phyloP scores from a whole-genome alignment of 2,888 invertebrate genomes.

The Resseliella maxima region DNA sequence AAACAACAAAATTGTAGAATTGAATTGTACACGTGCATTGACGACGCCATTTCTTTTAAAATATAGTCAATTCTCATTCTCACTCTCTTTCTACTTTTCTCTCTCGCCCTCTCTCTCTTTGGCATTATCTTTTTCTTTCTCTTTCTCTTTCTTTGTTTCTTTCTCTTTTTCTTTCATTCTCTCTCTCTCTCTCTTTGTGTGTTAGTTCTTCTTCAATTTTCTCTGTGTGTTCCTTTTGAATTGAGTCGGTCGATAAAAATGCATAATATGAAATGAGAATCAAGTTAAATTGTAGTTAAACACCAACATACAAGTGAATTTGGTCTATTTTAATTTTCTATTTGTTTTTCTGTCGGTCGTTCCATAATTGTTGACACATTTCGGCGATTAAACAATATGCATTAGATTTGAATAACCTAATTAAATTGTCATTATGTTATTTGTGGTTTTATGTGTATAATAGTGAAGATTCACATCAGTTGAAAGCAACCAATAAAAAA shows the following conservation, averaged over 20 bases:
- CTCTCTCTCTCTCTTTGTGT: no score
- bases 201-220: no score
- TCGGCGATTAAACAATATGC: not conserved
- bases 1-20: slow-evolving; percentile 5
- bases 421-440: not conserved
- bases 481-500: no score
- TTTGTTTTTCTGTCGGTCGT: no score
- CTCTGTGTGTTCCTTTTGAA: not conserved
- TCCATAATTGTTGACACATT: slow-evolving; percentile 16
- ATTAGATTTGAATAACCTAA: not conserved
- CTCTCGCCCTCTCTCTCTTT: no score
- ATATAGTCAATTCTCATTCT: not conserved
- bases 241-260: slow-evolving; percentile 32
- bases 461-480: not conserved
- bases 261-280: slow-evolving; percentile 2
- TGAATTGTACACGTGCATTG: slow-evolving; percentile 13
- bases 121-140: no score
- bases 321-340: not conserved
- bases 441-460: no score
- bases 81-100: not conserved
- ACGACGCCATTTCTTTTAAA: not conserved
- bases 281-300: not conserved
- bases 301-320: not conserved
- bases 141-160: not conserved
- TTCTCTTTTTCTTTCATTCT: not conserved